phyloP scores from a whole-genome alignment of 2,888 invertebrate genomes.

The Thereva nobilitata region DNA sequence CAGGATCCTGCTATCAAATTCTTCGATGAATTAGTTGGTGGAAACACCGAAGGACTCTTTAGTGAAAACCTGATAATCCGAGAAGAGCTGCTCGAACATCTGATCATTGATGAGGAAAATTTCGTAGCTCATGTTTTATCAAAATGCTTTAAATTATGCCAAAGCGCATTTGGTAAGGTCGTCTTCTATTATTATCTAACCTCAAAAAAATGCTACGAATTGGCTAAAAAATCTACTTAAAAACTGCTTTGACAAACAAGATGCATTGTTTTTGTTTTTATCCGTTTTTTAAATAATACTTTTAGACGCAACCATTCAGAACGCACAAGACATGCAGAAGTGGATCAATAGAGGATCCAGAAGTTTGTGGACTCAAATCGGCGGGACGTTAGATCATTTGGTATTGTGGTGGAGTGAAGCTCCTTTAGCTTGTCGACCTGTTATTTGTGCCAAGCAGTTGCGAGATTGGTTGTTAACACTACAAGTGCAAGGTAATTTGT shows the following conservation, averaged over 20 bases:
- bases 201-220: not conserved
- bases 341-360: slow-evolving; percentile 53
- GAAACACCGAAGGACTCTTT: slow-evolving; percentile 31
- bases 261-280: not conserved
- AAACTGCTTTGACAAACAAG: too few relatives aligned
- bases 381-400: slow-evolving; percentile 78
- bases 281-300: not conserved
- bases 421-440: slow-evolving; percentile 69
- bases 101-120: slow-evolving; percentile 70
- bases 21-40: slow-evolving; percentile 41
- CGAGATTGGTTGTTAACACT: slow-evolving; percentile 64
- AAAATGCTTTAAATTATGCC: slow-evolving; percentile 43
- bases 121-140: slow-evolving; percentile 60
- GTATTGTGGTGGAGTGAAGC: slow-evolving; percentile 83
- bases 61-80: slow-evolving; percentile 55
- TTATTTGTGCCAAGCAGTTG: slow-evolving; percentile 67
- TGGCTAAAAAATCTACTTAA: too few relatives aligned
- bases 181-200: slow-evolving; percentile 71
- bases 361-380: slow-evolving; percentile 78
- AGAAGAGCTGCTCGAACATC: slow-evolving; percentile 65
- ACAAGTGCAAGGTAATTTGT: slow-evolving; percentile 52
- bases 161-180: slow-evolving; percentile 41
- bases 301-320: slow-evolving; percentile 36
- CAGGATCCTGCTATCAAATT: slow-evolving; percentile 41
- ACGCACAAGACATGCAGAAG: slow-evolving; percentile 47